Evolutionary conservation across 1,140 invertebrate species (phyloP).

Genomic region (Metopolophium dirhodum): DNA sequence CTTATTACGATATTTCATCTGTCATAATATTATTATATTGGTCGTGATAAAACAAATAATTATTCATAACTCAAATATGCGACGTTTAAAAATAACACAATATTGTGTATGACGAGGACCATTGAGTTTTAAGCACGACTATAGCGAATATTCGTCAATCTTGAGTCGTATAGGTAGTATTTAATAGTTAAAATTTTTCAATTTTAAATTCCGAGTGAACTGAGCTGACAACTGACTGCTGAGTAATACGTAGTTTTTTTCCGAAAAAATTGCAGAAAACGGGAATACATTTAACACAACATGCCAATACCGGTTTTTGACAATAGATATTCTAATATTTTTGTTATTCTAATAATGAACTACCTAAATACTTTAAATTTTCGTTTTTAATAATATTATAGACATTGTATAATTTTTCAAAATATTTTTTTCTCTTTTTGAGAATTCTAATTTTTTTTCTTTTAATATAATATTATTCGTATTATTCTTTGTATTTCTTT

Average conservation of each 20-base stretch:
- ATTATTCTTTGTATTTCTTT: too few relatives aligned
- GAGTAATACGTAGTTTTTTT: neutral
- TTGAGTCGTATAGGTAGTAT: neutral
- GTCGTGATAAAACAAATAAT: constrained; percentile 30
- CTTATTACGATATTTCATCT: neutral
- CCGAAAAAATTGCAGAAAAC: neutral
- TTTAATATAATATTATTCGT: too few relatives aligned
- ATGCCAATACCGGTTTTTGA: neutral
- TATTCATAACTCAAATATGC: constrained; percentile 22
- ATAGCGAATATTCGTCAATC: neutral
- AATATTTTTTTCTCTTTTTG: neutral
- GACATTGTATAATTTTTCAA: neutral
- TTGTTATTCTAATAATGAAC: neutral
- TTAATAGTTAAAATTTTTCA: neutral
- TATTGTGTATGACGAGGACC: neutral
- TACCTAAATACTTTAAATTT: neutral
- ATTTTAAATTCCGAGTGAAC: neutral
- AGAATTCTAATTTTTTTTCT: too few relatives aligned
- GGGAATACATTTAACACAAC: neutral
- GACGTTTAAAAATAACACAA: constrained; percentile 6
- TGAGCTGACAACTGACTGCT: too few relatives aligned
- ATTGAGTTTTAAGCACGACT: neutral
- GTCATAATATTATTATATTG: constrained; percentile 4
- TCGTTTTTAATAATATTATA: neutral
- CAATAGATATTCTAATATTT: neutral